phyloP scores from a whole-genome alignment of 2,888 invertebrate genomes.

The Cerceris rybyensis region DNA sequence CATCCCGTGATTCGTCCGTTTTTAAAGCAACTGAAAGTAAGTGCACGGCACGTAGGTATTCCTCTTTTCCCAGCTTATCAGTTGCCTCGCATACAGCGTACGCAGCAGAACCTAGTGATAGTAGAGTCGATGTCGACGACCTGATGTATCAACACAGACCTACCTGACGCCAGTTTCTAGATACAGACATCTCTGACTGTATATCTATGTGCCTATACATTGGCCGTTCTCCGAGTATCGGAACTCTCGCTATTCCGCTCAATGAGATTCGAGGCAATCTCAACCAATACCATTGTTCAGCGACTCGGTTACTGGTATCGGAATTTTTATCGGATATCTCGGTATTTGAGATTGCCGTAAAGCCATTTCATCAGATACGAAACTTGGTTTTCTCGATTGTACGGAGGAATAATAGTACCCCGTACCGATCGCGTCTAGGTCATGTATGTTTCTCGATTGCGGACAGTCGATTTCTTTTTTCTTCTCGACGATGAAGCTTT shows the following conservation, averaged over 20 bases:
- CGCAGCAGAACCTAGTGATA: conserved; percentile 65
- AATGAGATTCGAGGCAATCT: conserved; percentile 13
- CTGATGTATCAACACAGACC: conserved; percentile 63
- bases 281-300: conserved; percentile 39
- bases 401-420: too few species aligned
- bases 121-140: conserved; percentile 62
- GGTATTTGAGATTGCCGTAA: conserved; percentile 14
- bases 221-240: too few species aligned
- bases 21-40: conserved; percentile 23
- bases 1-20: neutral
- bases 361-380: neutral
- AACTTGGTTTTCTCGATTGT: too few species aligned
- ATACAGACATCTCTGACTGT: conserved; percentile 33
- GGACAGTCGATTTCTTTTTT: too few species aligned
- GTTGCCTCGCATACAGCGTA: conserved; percentile 50
- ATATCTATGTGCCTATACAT: neutral
- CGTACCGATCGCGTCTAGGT: too few species aligned
- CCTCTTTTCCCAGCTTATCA: conserved; percentile 56
- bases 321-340: conserved; percentile 23
- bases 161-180: conserved; percentile 67
- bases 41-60: conserved; percentile 55
- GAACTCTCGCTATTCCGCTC: conserved; percentile 19
- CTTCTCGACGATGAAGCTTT: too few species aligned
- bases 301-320: conserved; percentile 10
- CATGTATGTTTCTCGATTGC: too few species aligned